A percentile compares a stretch with the other conserved stretches of the same genome.
These are phyloP conservation scores for Syngnathus scovelli DNA, from an alignment of 2,113 vertebrate genomes.

Conservation along the genomic window DNA sequence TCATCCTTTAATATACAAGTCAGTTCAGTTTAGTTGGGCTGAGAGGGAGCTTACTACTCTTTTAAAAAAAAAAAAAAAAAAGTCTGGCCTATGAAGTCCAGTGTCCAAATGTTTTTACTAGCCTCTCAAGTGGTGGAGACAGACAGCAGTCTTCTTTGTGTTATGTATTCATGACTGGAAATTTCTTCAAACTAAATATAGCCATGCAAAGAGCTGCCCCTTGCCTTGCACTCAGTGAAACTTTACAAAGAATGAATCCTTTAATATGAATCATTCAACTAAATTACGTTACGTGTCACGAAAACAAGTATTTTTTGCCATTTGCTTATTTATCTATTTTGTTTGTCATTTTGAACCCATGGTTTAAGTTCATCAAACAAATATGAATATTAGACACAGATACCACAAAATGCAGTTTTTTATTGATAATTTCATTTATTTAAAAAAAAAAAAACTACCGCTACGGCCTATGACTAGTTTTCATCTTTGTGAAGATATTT, in stretches of 20 bases:
- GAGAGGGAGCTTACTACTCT: conserved; percentile 20
- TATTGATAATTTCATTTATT: no score
- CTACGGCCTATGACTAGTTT: no score
- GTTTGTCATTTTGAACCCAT: no score
- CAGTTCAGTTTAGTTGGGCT: not conserved
- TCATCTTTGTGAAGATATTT: no score
- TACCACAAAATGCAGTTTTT: no score
- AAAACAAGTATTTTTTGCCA: no score
- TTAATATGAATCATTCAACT: not conserved
- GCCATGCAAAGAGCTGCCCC: conserved; percentile 31
- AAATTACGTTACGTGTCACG: no score
- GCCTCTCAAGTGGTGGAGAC: conserved; percentile 47
- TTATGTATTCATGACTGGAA: conserved; percentile 54
- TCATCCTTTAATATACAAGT: conserved; percentile 22
- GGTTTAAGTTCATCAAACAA: no score
- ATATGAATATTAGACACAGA: no score
- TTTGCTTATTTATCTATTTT: no score
- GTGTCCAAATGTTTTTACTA: conserved; percentile 41
- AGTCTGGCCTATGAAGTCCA: conserved; percentile 20
- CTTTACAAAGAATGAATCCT: conserved; percentile 17
- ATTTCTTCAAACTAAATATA: conserved; percentile 51
- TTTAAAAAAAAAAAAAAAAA: conserved; percentile 1
- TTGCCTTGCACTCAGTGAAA: conserved; percentile 28
- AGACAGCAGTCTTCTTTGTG: conserved; percentile 53
- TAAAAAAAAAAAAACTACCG: no score